Conservation (phyloP, 2,888 invertebrate species). For the Monochamus alternatus region DNA sequence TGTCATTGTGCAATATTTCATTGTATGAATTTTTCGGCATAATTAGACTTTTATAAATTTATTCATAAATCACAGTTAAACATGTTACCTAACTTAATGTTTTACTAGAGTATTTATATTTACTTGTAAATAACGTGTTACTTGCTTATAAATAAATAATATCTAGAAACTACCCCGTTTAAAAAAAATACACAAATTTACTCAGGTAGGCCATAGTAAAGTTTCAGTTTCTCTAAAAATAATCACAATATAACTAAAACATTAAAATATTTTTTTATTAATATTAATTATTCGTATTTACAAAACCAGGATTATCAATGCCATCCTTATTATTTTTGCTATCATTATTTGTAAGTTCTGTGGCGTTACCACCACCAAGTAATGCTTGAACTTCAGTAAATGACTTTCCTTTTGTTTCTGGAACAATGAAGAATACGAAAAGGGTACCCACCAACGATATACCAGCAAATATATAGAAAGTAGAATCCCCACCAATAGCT, state of each 20-base stretch:
- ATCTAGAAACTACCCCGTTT: not conserved
- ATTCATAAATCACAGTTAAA: not conserved
- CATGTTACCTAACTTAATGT: not conserved
- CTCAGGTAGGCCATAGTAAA: not conserved
- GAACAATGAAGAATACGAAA: slow-evolving; percentile 80
- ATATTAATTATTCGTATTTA: slow-evolving; percentile 26
- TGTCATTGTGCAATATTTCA: not conserved
- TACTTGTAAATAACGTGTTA: no score
- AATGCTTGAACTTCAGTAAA: slow-evolving; percentile 57
- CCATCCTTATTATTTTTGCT: slow-evolving; percentile 44
- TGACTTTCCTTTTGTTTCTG: slow-evolving; percentile 80
- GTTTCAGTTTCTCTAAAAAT: not conserved
- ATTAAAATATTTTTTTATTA: not conserved
- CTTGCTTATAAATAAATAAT: not conserved
- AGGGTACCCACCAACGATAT: slow-evolving; percentile 77
- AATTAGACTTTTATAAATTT: not conserved
- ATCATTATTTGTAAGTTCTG: no score
- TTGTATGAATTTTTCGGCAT: not conserved
- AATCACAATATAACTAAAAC: not conserved
- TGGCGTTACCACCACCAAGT: slow-evolving; percentile 41
- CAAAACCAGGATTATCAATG: slow-evolving; percentile 56
- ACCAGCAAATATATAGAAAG: slow-evolving; percentile 83
- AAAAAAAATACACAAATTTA: not conserved
- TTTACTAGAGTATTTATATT: not conserved
- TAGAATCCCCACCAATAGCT: slow-evolving; percentile 75